Percentiles rank a stretch among this genome's conserved stretches.
phyloP scores from a whole-genome alignment of 2,797 vertebrate species.

The Zenarchopterus dispar region DNA sequence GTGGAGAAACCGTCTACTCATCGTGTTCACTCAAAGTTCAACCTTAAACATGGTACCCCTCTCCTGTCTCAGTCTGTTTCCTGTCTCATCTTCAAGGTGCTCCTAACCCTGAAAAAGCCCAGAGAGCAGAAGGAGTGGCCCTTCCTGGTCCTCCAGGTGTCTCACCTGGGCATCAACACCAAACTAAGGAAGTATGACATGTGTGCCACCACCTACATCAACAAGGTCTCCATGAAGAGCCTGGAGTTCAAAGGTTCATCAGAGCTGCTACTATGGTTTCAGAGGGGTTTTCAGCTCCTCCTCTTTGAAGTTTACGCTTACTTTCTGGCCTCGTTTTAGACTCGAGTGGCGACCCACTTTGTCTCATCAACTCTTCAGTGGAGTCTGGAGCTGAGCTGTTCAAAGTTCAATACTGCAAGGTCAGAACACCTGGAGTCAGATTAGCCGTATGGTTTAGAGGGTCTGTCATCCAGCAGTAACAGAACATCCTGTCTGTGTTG shows the following conservation, averaged over 20 bases:
- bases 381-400: slow-evolving; percentile 87
- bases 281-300: neutral
- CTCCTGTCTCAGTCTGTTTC: neutral
- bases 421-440: slow-evolving; percentile 37
- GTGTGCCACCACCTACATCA: slow-evolving; percentile 88
- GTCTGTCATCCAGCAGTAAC: neutral
- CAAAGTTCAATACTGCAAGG: slow-evolving; percentile 92
- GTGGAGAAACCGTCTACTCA: no score
- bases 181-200: slow-evolving; percentile 85
- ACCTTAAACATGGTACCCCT: neutral
- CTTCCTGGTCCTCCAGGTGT: slow-evolving; percentile 84
- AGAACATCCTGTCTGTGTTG: slow-evolving; percentile 13
- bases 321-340: slow-evolving; percentile 73
- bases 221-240: slow-evolving; percentile 86
- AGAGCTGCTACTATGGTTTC: neutral
- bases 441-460: neutral
- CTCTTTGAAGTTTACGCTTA: neutral
- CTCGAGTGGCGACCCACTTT: slow-evolving; percentile 82
- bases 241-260: slow-evolving; percentile 87
- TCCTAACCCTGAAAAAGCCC: slow-evolving; percentile 86
- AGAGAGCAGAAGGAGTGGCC: slow-evolving; percentile 74
- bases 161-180: slow-evolving; percentile 89
- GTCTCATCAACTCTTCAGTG: slow-evolving; percentile 88
- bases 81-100: slow-evolving; percentile 75
- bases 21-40: no score